Evolutionary conservation across 1,140 invertebrate genomes (phyloP).

Genomic region (Leptinotarsa texana): DNA sequence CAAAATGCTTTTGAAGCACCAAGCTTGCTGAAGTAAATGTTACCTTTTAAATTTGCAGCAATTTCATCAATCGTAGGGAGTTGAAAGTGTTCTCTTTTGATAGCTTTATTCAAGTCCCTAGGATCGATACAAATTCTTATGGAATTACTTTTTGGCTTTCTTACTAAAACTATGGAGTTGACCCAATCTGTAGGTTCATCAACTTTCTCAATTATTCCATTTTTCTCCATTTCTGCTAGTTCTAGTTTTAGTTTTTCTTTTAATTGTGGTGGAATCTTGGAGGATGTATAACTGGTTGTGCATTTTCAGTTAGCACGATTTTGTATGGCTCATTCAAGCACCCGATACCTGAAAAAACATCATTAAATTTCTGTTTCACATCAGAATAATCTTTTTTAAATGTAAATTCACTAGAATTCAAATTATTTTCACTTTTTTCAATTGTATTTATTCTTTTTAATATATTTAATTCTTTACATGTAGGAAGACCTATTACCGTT

Average conservation of each 20-base stretch:
- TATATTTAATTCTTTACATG: not conserved
- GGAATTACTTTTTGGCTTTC: constrained; percentile 52
- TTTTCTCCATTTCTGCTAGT: not conserved
- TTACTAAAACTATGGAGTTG: constrained; percentile 52
- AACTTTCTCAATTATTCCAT: constrained; percentile 44
- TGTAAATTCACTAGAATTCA: constrained; percentile 16
- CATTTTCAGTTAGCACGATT: not conserved
- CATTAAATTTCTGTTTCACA: constrained; percentile 33
- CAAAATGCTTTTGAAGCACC: constrained; percentile 56
- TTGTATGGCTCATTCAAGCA: not conserved
- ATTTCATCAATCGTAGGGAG: constrained; percentile 51
- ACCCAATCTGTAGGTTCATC: constrained; percentile 55
- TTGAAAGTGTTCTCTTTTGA: constrained; percentile 51
- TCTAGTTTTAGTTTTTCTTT: not conserved
- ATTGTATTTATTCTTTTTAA: constrained; percentile 17
- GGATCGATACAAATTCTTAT: constrained; percentile 58
- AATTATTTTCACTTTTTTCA: constrained; percentile 27
- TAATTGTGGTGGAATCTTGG: not conserved
- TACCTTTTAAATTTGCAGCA: constrained; percentile 42
- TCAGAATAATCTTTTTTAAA: not conserved
- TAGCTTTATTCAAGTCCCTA: constrained; percentile 54
- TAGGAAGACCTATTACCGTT: not conserved
- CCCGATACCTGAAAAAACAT: constrained; percentile 44
- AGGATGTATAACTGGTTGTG: not conserved
- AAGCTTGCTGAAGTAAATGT: constrained; percentile 51